phyloP scores from a whole-genome alignment of 2,113 vertebrate species.

The Nerophis lumbriciformis region DNA sequence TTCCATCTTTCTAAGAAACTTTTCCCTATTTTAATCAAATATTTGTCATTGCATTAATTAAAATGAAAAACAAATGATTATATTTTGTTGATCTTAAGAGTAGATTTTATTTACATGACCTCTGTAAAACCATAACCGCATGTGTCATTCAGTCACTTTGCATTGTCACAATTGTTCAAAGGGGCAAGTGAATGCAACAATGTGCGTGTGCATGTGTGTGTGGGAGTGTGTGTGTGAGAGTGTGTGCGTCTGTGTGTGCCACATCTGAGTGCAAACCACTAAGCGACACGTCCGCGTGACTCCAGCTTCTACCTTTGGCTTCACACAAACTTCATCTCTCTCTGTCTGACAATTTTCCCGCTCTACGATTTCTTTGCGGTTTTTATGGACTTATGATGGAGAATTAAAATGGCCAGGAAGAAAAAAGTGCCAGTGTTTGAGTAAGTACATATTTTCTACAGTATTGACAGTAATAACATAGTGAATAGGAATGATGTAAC shows the following conservation, averaged over 20 bases:
- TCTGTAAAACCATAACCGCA: no score
- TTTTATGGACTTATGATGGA: conserved; percentile 59
- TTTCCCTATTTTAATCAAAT: no score
- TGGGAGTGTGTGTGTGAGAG: conserved; percentile 2
- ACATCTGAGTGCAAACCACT: conserved; percentile 33
- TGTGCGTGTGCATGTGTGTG: conserved; percentile 15
- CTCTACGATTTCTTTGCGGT: conserved; percentile 26
- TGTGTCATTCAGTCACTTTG: no score
- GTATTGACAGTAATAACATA: no score
- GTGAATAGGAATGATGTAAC: no score
- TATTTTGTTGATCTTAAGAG: no score
- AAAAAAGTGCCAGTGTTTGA: conserved; percentile 64
- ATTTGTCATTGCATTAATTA: no score
- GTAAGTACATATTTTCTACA: conserved; percentile 51
- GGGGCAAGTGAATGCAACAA: conserved; percentile 29
- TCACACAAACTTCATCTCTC: conserved; percentile 3
- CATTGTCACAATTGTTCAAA: no score
- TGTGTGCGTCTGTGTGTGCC: conserved; percentile 10
- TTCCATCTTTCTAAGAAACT: no score
- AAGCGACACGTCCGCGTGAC: conserved; percentile 39
- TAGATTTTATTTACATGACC: no score
- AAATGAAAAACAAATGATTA: no score
- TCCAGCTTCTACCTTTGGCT: conserved; percentile 27
- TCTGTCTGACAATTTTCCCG: conserved; percentile 4
- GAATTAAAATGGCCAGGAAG: conserved; percentile 63